These are phyloP conservation scores for Melanotaenia duboulayi DNA, from an alignment of 2,113 vertebrate species.

Conservation along the genomic window DNA sequence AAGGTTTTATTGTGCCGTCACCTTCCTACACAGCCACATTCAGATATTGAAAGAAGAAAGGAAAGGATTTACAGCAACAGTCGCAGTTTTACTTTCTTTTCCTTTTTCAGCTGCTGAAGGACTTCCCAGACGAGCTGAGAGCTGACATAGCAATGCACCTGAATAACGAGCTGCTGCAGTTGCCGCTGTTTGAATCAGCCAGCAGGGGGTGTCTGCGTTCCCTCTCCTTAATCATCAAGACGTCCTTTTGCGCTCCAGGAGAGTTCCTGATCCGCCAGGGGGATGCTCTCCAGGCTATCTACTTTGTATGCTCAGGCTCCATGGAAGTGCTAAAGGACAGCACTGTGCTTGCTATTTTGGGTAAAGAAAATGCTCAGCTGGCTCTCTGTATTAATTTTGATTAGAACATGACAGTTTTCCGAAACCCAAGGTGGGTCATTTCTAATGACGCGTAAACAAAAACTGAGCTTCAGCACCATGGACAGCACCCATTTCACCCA, in stretches of 20 bases:
- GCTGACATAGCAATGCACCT: conserved; percentile 85
- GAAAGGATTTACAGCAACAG: background rate
- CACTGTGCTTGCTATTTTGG: conserved; percentile 83
- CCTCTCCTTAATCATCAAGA: conserved; percentile 84
- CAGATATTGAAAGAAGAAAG: conserved; percentile 7
- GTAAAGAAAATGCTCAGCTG: conserved; percentile 45
- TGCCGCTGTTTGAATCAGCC: conserved; percentile 83
- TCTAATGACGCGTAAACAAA: background rate
- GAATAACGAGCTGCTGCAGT: conserved; percentile 83
- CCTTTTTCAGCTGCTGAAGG: conserved; percentile 78
- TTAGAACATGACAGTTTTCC: background rate
- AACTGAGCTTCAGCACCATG: conserved; percentile 30
- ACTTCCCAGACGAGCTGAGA: conserved; percentile 83
- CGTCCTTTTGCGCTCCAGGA: conserved; percentile 82
- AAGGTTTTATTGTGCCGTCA: conserved; percentile 45
- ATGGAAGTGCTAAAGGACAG: conserved; percentile 85
- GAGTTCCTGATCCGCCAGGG: conserved; percentile 85
- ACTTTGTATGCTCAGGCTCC: conserved; percentile 84
- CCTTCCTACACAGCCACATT: conserved; percentile 47
- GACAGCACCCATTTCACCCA: conserved; percentile 6
- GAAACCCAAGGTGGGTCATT: fast-evolving
- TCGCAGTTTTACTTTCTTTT: background rate
- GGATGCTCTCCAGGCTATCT: conserved; percentile 83
- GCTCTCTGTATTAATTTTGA: background rate
- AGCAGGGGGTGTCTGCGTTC: conserved; percentile 84